Conservation (phyloP, 2,888 invertebrate genomes). For the Eupithecia subfuscata region DNA sequence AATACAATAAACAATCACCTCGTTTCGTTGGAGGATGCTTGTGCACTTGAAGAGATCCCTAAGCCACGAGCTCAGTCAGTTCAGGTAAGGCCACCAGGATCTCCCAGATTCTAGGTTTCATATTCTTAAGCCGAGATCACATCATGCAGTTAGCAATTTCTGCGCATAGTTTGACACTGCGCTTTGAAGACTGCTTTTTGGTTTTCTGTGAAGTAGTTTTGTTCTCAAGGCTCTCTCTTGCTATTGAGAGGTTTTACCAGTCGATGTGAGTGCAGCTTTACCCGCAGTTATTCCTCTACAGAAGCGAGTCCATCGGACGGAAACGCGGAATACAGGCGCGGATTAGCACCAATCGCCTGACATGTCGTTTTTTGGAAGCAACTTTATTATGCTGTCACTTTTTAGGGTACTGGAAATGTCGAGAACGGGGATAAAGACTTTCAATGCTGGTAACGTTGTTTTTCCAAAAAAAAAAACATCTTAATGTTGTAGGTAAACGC, state of each 20-base stretch:
- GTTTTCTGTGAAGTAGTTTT: too few relatives aligned
- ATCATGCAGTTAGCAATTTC: not conserved
- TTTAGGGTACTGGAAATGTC: conserved; percentile 21
- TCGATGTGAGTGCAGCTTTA: conserved; percentile 23
- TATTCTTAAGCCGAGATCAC: not conserved
- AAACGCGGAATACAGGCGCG: conserved; percentile 42
- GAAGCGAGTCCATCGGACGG: conserved; percentile 25
- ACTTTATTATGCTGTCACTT: conserved; percentile 46
- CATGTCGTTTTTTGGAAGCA: conserved; percentile 42
- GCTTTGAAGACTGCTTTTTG: not conserved
- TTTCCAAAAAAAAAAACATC: too few relatives aligned
- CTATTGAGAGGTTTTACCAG: not conserved
- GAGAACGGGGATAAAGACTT: not conserved
- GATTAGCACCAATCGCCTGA: conserved; percentile 42
- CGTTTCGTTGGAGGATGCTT: not conserved
- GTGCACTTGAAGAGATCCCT: not conserved
- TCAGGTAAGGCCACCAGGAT: too few relatives aligned
- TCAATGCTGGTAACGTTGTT: too few relatives aligned
- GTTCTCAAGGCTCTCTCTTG: too few relatives aligned
- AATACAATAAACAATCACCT: not conserved
- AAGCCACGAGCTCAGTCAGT: not conserved
- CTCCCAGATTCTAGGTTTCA: too few relatives aligned
- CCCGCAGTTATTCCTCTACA: conserved; percentile 16
- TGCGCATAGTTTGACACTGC: not conserved
- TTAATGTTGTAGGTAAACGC: too few relatives aligned